Conservation (phyloP, 2,113 vertebrate species). For the Cynocephalus volans region DNA sequence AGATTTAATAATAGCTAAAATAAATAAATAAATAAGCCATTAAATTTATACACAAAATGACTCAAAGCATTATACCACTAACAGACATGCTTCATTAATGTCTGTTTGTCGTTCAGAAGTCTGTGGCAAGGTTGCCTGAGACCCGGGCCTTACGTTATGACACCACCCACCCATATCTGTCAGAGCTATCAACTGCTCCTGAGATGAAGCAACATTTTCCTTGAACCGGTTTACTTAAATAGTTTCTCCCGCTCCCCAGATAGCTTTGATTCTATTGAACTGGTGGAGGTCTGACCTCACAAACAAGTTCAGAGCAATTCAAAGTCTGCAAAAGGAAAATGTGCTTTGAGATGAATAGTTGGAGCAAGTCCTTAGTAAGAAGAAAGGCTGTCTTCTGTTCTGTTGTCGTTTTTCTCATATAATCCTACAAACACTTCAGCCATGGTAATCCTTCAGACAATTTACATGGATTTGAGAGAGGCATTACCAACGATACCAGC, state of each 20-base stretch:
- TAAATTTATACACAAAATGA: conserved; percentile 19
- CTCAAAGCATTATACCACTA: background rate
- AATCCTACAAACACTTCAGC: background rate
- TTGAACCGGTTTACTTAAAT: conserved; percentile 39
- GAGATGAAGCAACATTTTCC: conserved; percentile 33
- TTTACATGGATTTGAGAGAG: background rate
- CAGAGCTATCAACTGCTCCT: conserved; percentile 17
- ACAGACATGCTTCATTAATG: background rate
- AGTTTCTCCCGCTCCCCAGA: conserved; percentile 65
- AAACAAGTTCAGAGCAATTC: conserved; percentile 54
- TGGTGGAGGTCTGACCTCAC: background rate
- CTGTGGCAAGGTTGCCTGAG: background rate
- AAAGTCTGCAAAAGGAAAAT: conserved; percentile 36
- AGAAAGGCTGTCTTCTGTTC: background rate
- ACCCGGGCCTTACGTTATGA: background rate
- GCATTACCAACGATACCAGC: background rate
- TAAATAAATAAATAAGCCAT: background rate
- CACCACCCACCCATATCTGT: background rate
- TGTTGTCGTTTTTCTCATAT: background rate
- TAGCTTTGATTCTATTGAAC: background rate
- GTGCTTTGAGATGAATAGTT: background rate
- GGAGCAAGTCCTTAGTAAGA: background rate
- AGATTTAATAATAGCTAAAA: conserved; percentile 21
- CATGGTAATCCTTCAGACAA: background rate
- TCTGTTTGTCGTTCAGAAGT: background rate